Evolutionary conservation across 2,888 invertebrate species (phyloP), one percentile per base, ranked within the genome.

Genomic region (Tiliacea citrago): DNA sequence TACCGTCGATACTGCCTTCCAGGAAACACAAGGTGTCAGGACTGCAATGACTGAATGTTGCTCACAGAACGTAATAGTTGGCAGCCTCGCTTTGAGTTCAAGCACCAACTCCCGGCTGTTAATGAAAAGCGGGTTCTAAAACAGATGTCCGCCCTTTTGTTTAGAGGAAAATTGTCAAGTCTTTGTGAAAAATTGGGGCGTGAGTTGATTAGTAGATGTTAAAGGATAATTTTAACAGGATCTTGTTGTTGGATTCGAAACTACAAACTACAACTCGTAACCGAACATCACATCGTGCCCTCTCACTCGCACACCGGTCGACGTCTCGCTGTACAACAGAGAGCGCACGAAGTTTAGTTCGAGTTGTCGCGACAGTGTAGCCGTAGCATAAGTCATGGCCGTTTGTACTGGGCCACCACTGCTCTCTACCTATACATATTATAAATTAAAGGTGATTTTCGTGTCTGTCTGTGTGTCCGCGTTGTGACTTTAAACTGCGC

Each of bases 121-220:
- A 92, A 92, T 92, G 91, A 92, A 92, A 88, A 91, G 88, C 88
- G 84, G 78, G 88, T 88, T 90, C 87, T 83, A 88, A 91, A 90
- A 88, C 90, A 91, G 89, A 86, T 88, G 88, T 86, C 79, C 62
- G 78, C 80, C 85, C 89, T 89, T 90, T 91, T 92, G 89, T 91
- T 91, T 88, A 88, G 86, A 87, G 88, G 87, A 86, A 89, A 88
- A 90, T 89, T 89, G 87, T 88, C 85, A 88, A 85, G 88, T 79
- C 83, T 81, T 68, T 66, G 77, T 81, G 81, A 89, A 91, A 91
- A 90, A 88, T 75, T 82, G 74, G 77, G 60, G 77, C 78, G 83
- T 79, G 83, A 13, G 73, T 55, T 76, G 77, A 83, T 79, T 79
- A 75, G 71, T 35, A 35, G n/a, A 69, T 57, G n/a, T 70, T 68